phyloP scores from a whole-genome alignment of 2,888 invertebrate species.

The Sinotaia quadrata region DNA sequence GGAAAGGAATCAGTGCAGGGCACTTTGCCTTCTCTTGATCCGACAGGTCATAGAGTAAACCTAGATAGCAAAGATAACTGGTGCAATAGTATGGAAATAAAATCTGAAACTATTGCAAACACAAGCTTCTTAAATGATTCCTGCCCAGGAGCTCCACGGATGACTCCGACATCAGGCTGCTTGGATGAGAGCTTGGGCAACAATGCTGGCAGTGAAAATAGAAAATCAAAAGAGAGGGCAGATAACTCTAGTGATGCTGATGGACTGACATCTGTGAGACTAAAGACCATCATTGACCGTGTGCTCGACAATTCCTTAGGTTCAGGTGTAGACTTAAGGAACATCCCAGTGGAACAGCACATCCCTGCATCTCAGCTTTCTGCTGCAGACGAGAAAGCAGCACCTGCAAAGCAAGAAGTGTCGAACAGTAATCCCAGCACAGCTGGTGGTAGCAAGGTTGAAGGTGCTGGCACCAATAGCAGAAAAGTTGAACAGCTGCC shows the following conservation, averaged over 20 bases:
- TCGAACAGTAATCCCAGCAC: neutral
- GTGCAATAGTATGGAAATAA: neutral
- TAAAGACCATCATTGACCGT: slow-evolving; percentile 60
- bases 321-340: neutral
- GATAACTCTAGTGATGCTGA: neutral
- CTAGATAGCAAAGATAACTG: neutral
- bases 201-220: neutral
- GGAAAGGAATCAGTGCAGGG: neutral
- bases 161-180: neutral
- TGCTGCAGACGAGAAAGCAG: slow-evolving; percentile 4
- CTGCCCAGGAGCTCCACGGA: neutral
- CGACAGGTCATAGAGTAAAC: neutral
- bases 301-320: slow-evolving; percentile 55
- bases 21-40: neutral
- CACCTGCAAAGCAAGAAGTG: neutral
- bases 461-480: slow-evolving; percentile 18
- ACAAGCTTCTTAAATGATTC: neutral
- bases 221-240: neutral
- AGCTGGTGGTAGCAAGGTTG: neutral
- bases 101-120: neutral
- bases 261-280: slow-evolving; percentile 27
- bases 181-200: neutral
- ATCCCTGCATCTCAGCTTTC: neutral
- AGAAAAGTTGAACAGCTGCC: slow-evolving; percentile 39
- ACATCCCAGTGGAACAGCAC: neutral